These are phyloP conservation scores for Gibbula magus DNA, from an alignment of 2,888 invertebrate species.

Conservation along the genomic window DNA sequence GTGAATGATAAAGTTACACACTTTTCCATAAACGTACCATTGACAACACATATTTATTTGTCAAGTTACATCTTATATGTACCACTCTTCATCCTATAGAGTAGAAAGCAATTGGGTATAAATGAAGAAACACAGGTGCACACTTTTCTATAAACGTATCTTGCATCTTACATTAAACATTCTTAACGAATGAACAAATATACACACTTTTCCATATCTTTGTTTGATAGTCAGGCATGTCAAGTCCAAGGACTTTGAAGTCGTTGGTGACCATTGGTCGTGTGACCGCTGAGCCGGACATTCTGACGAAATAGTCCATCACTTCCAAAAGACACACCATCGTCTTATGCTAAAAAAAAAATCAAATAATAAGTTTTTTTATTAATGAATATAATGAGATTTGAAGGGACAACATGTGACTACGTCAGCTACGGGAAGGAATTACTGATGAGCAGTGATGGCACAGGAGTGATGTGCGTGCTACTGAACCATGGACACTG, in stretches of 20 bases:
- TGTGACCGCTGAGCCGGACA: constrained; percentile 55
- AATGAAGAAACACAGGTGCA: no score
- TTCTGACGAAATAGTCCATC: constrained; percentile 63
- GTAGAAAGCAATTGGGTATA: no score
- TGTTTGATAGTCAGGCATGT: constrained; percentile 34
- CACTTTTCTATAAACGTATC: no score
- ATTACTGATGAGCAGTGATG: not conserved
- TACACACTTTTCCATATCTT: not conserved
- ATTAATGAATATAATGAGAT: not conserved
- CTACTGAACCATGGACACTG: no score
- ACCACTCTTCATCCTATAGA: no score
- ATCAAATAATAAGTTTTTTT: not conserved
- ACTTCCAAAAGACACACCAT: constrained; percentile 63
- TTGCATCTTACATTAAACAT: no score
- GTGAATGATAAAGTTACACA: no score
- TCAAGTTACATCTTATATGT: no score
- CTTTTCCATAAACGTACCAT: no score
- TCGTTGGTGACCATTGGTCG: constrained; percentile 59
- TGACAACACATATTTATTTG: no score
- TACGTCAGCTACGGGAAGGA: not conserved
- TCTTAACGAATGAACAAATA: no score
- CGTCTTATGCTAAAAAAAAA: constrained; percentile 57
- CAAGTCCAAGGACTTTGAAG: constrained; percentile 39
- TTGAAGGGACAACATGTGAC: not conserved
- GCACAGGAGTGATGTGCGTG: no score